Evolutionary conservation across 2,888 invertebrate genomes (phyloP).

Genomic region (Drosophila mimica): DNA sequence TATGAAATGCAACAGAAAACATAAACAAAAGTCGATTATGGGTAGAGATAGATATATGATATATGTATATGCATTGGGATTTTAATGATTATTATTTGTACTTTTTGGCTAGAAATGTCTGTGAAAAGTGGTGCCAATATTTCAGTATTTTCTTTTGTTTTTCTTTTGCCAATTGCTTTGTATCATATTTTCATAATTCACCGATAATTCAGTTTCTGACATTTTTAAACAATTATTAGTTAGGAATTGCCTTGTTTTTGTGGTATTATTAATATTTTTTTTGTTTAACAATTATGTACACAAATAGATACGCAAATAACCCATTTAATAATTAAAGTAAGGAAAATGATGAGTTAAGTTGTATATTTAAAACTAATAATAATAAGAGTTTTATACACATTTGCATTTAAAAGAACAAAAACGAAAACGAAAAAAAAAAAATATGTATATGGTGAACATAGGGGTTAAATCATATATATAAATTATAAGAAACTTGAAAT

Average conservation of each 20-base stretch:
- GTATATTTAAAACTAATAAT: constrained; percentile 44
- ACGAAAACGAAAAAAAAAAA: constrained; percentile 21
- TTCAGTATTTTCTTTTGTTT: background rate
- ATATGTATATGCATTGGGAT: constrained; percentile 14
- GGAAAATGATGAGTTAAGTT: constrained; percentile 45
- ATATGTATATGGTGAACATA: constrained; percentile 45
- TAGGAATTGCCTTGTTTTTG: constrained; percentile 29
- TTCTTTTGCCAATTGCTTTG: constrained; percentile 35
- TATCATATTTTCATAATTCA: constrained; percentile 4
- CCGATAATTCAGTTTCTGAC: constrained; percentile 45
- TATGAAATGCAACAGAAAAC: constrained; percentile 54
- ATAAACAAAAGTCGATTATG: constrained; percentile 62
- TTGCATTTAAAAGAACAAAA: constrained; percentile 45
- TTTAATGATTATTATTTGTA: constrained; percentile 19
- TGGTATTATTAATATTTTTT: constrained; percentile 10
- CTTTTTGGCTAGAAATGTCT: constrained; percentile 34
- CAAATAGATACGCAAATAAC: constrained; percentile 62
- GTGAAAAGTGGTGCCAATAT: constrained; percentile 24
- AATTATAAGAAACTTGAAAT: constrained; percentile 34
- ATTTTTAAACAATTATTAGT: constrained; percentile 59
- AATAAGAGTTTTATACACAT: constrained; percentile 50
- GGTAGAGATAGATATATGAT: constrained; percentile 21
- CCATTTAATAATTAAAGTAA: constrained; percentile 56
- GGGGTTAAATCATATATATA: constrained; percentile 49
- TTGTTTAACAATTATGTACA: constrained; percentile 60